These are phyloP conservation scores for Clarias platycephalus DNA, from an alignment of 2,797 vertebrate genomes.

Conservation along the genomic window DNA sequence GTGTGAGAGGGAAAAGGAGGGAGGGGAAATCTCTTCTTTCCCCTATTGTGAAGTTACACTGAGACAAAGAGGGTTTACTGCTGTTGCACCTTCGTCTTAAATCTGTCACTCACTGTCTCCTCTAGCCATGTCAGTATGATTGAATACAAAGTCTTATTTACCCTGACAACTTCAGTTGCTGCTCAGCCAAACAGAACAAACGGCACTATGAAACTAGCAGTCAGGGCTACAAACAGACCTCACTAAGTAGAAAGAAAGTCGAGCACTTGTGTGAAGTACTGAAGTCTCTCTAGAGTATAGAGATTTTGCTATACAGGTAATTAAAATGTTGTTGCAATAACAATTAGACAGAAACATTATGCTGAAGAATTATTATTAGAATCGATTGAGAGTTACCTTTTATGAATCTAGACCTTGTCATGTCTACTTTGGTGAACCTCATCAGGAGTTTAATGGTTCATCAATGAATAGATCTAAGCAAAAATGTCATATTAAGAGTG, in stretches of 20 bases:
- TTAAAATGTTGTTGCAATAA: background rate
- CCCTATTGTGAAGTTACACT: constrained; percentile 61
- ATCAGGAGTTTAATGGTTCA: background rate
- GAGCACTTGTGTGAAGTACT: constrained; percentile 30
- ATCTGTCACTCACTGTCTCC: constrained; percentile 75
- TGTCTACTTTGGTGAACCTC: background rate
- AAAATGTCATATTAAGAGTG: background rate
- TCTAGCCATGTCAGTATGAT: constrained; percentile 78
- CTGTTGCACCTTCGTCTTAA: constrained; percentile 71
- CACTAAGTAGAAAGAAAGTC: constrained; percentile 48
- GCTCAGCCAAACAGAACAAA: constrained; percentile 72
- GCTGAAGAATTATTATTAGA: background rate
- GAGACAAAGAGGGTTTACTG: constrained; percentile 60
- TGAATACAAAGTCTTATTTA: constrained; percentile 76
- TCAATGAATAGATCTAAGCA: background rate
- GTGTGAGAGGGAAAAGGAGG: constrained; percentile 33
- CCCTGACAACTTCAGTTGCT: constrained; percentile 72
- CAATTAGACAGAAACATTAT: background rate
- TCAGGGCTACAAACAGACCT: constrained; percentile 53
- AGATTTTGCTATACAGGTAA: background rate
- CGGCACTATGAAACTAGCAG: constrained; percentile 57
- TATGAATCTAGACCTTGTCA: background rate
- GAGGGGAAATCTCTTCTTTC: constrained; percentile 65
- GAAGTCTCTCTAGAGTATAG: background rate
- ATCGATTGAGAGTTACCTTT: background rate